Conservation (phyloP, 2,113 vertebrate species). For the Lucifuga dentata region DNA sequence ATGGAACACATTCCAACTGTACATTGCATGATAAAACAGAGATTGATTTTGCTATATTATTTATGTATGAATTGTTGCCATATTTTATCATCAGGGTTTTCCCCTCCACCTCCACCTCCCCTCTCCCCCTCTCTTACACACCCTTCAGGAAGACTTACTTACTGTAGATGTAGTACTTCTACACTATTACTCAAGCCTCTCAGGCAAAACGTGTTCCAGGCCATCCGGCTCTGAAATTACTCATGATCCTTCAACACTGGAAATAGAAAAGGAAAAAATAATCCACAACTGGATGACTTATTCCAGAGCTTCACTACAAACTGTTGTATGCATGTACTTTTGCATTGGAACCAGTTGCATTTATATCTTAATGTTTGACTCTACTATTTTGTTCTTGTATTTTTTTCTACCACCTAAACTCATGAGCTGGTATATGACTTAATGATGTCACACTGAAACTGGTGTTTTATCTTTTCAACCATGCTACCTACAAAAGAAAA, state of each 20-base stretch:
- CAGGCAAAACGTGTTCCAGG: conserved; percentile 55
- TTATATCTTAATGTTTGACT: conserved; percentile 14
- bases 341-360: conserved; percentile 12
- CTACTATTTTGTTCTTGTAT: neutral
- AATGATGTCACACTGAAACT: no score
- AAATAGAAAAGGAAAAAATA: conserved; percentile 3
- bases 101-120: neutral
- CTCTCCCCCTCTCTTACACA: neutral
- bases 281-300: conserved; percentile 28
- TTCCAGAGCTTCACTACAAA: conserved; percentile 25
- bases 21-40: conserved; percentile 32
- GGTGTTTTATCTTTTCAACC: neutral
- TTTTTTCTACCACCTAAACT: no score
- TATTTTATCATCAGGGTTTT: neutral
- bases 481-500: conserved; percentile 8
- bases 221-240: conserved; percentile 51
- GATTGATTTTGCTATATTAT: conserved; percentile 25
- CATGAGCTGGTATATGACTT: no score
- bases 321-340: conserved; percentile 17
- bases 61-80: conserved; percentile 27
- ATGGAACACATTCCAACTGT: conserved; percentile 8
- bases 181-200: conserved; percentile 60
- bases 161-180: conserved; percentile 27
- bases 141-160: conserved; percentile 39
- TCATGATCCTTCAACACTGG: conserved; percentile 58